Conservation (phyloP, 2,888 invertebrate genomes). For the Conchocele bisecta region DNA sequence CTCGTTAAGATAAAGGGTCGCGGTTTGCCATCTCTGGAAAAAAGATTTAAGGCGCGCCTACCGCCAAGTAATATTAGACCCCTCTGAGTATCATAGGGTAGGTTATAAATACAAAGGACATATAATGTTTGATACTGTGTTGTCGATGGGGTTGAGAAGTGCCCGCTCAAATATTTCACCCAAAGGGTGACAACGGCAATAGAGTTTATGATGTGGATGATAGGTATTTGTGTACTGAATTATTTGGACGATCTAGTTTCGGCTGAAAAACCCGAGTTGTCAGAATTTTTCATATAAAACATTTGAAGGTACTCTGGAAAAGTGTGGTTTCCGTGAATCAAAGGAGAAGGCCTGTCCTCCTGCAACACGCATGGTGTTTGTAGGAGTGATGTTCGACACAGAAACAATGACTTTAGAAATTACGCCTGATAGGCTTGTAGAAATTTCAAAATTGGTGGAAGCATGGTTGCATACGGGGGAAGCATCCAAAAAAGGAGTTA, state of each 20-base stretch:
- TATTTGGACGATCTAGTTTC: background rate
- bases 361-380: background rate
- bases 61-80: background rate
- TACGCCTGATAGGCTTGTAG: background rate
- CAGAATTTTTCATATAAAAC: background rate
- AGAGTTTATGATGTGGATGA: background rate
- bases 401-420: background rate
- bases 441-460: background rate
- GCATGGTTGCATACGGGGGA: constrained; percentile 11
- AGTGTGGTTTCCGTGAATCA: background rate
- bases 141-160: background rate
- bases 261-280: background rate
- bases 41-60: background rate
- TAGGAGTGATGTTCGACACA: background rate
- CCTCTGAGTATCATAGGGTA: background rate
- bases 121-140: background rate
- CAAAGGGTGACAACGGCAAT: background rate
- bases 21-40: background rate
- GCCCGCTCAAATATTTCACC: background rate
- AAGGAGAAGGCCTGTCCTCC: background rate
- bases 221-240: background rate
- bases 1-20: background rate
- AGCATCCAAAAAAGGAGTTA: constrained; percentile 14
- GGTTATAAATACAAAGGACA: background rate
- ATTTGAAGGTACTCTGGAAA: background rate